These are phyloP conservation scores for Zophobas atratus DNA, from an alignment of 1,140 invertebrate species.

Conservation along the genomic window DNA sequence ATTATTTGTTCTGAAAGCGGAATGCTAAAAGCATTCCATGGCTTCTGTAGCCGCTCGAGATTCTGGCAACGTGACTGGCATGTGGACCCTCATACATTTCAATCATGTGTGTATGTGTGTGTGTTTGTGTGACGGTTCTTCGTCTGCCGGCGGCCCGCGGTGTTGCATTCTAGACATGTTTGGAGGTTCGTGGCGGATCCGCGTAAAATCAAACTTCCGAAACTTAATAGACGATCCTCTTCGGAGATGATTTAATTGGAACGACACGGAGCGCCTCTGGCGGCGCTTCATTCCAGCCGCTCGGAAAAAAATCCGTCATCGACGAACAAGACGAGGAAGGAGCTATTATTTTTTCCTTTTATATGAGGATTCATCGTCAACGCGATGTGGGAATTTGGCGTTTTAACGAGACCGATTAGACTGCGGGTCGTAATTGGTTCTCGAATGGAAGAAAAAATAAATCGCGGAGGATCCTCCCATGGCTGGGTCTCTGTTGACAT, in stretches of 20 bases:
- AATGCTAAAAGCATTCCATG: constrained; percentile 61
- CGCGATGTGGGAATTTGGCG: too few species aligned
- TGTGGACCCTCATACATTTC: constrained; percentile 59
- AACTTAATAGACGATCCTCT: not conserved
- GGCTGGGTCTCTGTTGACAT: constrained; percentile 8
- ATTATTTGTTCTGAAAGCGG: constrained; percentile 59
- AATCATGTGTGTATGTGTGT: constrained; percentile 54
- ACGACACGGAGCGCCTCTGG: constrained; percentile 23
- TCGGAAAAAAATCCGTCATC: not conserved
- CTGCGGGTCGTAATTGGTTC: constrained; percentile 10
- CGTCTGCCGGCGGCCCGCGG: constrained; percentile 6
- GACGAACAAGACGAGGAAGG: not conserved
- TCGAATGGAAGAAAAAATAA: constrained; percentile 10
- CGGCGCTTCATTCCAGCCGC: not conserved
- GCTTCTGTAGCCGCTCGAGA: constrained; percentile 55
- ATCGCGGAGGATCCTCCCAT: constrained; percentile 1
- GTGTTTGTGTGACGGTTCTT: constrained; percentile 19
- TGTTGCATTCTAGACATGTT: constrained; percentile 18
- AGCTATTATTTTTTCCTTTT: not conserved
- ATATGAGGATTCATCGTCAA: too few species aligned
- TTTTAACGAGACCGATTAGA: constrained; percentile 3
- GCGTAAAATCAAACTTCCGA: constrained; percentile 23
- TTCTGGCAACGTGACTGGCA: constrained; percentile 61
- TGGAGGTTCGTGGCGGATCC: constrained; percentile 1
- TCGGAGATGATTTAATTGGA: constrained; percentile 12